Percentiles rank a stretch among this genome's conserved stretches.
Evolutionary conservation across 2,888 invertebrate species (phyloP).

Genomic region (Trichacis sp.): DNA sequence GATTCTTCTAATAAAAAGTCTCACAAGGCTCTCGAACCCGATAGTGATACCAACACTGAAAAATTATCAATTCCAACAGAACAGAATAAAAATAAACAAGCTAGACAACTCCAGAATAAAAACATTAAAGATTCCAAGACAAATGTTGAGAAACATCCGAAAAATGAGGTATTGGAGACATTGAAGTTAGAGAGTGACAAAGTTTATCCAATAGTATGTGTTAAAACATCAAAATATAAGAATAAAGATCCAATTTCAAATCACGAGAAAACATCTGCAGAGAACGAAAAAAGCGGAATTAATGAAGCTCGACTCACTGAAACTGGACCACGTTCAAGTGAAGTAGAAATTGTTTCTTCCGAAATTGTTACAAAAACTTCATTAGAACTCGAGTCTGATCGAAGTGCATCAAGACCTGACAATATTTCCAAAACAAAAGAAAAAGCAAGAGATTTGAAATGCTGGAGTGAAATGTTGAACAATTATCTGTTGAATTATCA

Average conservation of each 20-base stretch:
- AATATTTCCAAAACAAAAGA: constrained; percentile 16
- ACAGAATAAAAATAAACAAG: background rate
- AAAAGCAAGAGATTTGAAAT: constrained; percentile 4
- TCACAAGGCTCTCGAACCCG: too few species aligned
- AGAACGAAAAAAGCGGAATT: constrained; percentile 2
- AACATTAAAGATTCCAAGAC: too few species aligned
- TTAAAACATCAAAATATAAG: too few species aligned
- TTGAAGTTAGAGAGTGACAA: too few species aligned
- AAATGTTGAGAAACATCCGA: too few species aligned
- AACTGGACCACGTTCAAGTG: constrained; percentile 39
- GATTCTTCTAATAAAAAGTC: too few species aligned
- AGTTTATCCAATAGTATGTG: too few species aligned
- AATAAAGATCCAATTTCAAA: too few species aligned
- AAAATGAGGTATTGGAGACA: too few species aligned
- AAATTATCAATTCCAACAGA: too few species aligned
- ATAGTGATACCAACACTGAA: background rate
- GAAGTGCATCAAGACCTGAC: constrained; percentile 17
- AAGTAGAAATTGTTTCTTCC: too few species aligned
- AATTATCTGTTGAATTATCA: constrained; percentile 59
- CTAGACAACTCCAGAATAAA: background rate
- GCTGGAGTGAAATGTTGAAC: constrained; percentile 49
- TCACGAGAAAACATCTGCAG: background rate
- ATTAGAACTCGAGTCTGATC: background rate
- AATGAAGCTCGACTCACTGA: constrained; percentile 30
- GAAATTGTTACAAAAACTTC: too few species aligned